Conservation (phyloP, 1,140 invertebrate genomes). For the Dendrolimus kikuchii region DNA sequence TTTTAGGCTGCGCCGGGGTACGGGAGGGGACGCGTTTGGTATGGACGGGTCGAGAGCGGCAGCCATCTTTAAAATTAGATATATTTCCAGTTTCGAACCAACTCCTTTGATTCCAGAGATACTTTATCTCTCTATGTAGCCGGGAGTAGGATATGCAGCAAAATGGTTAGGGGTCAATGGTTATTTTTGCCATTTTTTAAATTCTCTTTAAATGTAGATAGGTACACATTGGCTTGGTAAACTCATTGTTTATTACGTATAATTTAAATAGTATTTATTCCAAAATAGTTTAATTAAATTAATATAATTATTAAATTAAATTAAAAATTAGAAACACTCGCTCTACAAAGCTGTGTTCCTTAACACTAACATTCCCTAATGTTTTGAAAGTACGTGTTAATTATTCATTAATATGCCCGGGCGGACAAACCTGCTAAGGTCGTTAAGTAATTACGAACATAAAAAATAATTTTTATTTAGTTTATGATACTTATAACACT, state of each 20-base stretch:
- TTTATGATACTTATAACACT: too few relatives aligned
- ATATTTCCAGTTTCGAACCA: constrained; percentile 62
- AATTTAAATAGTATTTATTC: too few relatives aligned
- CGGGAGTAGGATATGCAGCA: constrained; percentile 20
- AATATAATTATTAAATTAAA: too few relatives aligned
- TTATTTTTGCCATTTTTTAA: background rate
- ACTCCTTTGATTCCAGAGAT: constrained; percentile 44
- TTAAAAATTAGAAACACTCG: too few relatives aligned
- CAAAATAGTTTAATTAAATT: too few relatives aligned
- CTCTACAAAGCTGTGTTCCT: too few relatives aligned
- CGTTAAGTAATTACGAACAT: too few relatives aligned
- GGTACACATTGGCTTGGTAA: background rate
- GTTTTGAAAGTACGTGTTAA: too few relatives aligned
- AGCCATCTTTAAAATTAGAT: constrained; percentile 67
- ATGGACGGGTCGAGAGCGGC: constrained; percentile 36
- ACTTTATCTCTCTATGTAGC: constrained; percentile 25
- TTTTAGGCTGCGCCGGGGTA: constrained; percentile 65
- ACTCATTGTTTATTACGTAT: background rate
- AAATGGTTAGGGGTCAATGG: background rate
- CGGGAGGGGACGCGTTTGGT: constrained; percentile 30
- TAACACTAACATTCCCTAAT: too few relatives aligned
- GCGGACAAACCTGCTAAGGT: too few relatives aligned
- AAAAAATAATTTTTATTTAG: too few relatives aligned
- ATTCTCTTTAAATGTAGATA: background rate
- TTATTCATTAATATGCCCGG: too few relatives aligned